Conservation (phyloP, 1,140 invertebrate species). For the Caenorhabditis tropicalis region DNA sequence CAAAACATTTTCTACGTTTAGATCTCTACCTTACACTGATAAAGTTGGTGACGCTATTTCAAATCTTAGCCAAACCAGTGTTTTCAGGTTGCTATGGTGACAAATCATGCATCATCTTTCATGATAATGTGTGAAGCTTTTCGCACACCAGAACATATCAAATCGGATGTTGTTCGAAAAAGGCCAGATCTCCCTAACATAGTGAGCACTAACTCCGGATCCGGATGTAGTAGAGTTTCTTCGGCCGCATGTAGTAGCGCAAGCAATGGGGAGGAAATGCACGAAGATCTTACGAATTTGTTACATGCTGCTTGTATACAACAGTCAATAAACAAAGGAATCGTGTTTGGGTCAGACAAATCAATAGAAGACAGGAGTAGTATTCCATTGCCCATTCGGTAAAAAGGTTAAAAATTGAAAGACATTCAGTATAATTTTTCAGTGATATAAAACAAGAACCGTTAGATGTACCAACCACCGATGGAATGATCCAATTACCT, state of each 20-base stretch:
- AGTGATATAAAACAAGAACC: slow-evolving; percentile 44
- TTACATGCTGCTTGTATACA: background rate
- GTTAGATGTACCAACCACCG: background rate
- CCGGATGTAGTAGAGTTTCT: background rate
- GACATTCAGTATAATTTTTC: background rate
- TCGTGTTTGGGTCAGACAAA: background rate
- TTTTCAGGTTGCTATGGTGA: slow-evolving; percentile 68
- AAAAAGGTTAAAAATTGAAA: background rate
- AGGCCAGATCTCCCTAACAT: background rate
- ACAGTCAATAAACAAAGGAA: slow-evolving; percentile 22
- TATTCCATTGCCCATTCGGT: background rate
- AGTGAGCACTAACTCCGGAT: background rate
- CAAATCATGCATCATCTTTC: slow-evolving; percentile 69
- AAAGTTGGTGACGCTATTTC: slow-evolving; percentile 65
- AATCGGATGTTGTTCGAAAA: slow-evolving; percentile 38
- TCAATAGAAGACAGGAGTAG: background rate
- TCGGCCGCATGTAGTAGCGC: background rate
- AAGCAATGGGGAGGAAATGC: background rate
- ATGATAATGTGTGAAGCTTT: slow-evolving; percentile 73
- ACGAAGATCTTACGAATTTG: background rate
- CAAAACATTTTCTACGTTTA: slow-evolving; percentile 67
- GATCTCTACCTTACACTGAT: slow-evolving; percentile 70
- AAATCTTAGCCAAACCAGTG: too few relatives aligned
- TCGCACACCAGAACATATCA: slow-evolving; percentile 68
- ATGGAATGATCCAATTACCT: slow-evolving; percentile 48